These are phyloP conservation scores for Caranx ignobilis DNA, from an alignment of 2,113 vertebrate species.

Conservation along the genomic window DNA sequence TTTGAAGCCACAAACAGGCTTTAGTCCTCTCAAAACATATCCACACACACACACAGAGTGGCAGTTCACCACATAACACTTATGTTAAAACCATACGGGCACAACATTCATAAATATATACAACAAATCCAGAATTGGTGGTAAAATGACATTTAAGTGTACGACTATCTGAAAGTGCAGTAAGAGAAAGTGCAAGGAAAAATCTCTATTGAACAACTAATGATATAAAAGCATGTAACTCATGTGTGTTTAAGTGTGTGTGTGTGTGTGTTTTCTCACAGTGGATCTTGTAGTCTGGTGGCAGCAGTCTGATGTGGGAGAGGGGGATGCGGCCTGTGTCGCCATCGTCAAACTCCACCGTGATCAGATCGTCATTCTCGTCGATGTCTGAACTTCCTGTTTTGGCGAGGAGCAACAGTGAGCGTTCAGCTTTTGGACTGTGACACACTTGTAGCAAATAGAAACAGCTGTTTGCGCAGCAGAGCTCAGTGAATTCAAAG, in stretches of 20 bases:
- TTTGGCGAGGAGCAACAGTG: constrained; percentile 7
- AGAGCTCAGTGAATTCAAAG: background rate
- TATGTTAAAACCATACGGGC: too few relatives aligned
- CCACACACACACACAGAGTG: too few relatives aligned
- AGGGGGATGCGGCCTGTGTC: constrained; percentile 96
- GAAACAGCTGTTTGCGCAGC: background rate
- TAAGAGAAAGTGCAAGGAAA: background rate
- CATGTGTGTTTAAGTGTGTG: constrained; percentile 46
- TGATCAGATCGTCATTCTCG: constrained; percentile 94
- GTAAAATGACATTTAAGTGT: background rate
- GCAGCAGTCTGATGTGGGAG: constrained; percentile 96
- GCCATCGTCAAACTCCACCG: constrained; percentile 98
- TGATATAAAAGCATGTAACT: too few relatives aligned
- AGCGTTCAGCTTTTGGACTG: background rate
- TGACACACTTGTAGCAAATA: background rate
- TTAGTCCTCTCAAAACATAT: too few relatives aligned
- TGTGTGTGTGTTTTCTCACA: constrained; percentile 87
- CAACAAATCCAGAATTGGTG: background rate
- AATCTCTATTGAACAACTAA: background rate
- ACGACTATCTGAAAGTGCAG: background rate
- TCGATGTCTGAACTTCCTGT: constrained; percentile 92
- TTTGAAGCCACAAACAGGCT: too few relatives aligned
- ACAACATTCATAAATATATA: too few relatives aligned
- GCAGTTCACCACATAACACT: too few relatives aligned
- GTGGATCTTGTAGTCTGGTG: constrained; percentile 98